Base-by-base conservation (phyloP, 2,797 vertebrate genomes). In the Tolypeutes matacus region DNA sequence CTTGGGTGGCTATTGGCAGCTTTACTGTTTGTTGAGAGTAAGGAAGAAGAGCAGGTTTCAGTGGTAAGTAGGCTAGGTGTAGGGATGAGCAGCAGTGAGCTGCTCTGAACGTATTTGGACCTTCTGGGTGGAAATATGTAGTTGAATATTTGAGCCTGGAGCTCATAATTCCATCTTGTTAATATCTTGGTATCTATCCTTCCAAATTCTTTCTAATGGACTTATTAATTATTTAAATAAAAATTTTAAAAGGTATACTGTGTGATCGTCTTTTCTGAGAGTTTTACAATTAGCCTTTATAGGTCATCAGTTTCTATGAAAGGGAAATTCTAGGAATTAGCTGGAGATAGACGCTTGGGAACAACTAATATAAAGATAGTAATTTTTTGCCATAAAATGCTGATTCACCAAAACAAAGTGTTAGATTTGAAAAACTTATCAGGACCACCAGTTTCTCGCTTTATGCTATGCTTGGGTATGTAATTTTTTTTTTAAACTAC, bases 371-470 rank as follows among this genome's bases (percentile, higher is more conserved):
- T 80, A 75, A 94, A 80, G 60, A 42, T n/a, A 76, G 29, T 51
- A 56, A 3, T 76, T 80, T 80, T 56, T 65, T 58, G 42, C 53
- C 42, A n/a, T 53, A 14, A 65, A 77, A 86, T 60, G 4, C 86
- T 83, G 34, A 72, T 39, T 86, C 20, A 42, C 29, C 49, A 83
- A 88, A 91, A 34, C 51, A 89, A 83, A 83, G n/a, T 65, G 46
- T 95, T 96, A 46, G 25, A 67, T 90, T 92, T 72, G 87, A 95
- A 95, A 95, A 78, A 65, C 76, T 62, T 51, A 12, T 80, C 70
- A 81, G 62, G 87, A 81, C 58, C n/a, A 72, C 58, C 7, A 78
- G 75, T 6, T 89, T 89, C 34, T 91, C 31, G 29, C 46, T 12
- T 93, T n/a, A 65, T 85, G 27, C 49, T 85, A n/a, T 34, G 7